A percentile compares a stretch with the other conserved stretches of the same genome.
Conservation (phyloP, 2,888 invertebrate genomes). For the Antitype chi region DNA sequence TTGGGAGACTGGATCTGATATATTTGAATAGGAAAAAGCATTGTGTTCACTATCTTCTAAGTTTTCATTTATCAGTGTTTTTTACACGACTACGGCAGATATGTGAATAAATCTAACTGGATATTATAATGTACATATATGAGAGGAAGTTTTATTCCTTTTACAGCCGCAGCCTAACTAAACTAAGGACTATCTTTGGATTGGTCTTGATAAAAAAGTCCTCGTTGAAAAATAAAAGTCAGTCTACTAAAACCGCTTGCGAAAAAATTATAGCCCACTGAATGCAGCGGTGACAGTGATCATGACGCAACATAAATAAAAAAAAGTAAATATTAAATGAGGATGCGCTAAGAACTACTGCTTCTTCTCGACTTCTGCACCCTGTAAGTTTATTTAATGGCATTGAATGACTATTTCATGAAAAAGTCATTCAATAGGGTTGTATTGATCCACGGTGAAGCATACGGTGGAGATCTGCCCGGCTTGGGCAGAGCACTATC, state of each 20-base stretch:
- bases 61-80: neutral
- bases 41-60: neutral
- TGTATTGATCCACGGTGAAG: too few relatives aligned
- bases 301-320: neutral
- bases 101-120: neutral
- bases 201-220: neutral
- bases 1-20: slow-evolving; percentile 6
- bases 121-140: neutral
- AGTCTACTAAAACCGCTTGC: too few relatives aligned
- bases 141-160: neutral
- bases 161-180: neutral
- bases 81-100: neutral
- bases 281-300: neutral
- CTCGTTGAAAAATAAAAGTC: neutral
- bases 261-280: neutral
- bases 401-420: too few relatives aligned
- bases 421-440: neutral
- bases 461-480: too few relatives aligned
- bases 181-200: neutral
- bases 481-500: too few relatives aligned
- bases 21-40: neutral
- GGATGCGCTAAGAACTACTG: too few relatives aligned
- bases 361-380: too few relatives aligned
- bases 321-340: neutral
- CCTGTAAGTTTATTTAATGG: too few relatives aligned